Evolutionary conservation across 2,113 vertebrate genomes (phyloP).

Genomic region (Sclerurus mexicanus): DNA sequence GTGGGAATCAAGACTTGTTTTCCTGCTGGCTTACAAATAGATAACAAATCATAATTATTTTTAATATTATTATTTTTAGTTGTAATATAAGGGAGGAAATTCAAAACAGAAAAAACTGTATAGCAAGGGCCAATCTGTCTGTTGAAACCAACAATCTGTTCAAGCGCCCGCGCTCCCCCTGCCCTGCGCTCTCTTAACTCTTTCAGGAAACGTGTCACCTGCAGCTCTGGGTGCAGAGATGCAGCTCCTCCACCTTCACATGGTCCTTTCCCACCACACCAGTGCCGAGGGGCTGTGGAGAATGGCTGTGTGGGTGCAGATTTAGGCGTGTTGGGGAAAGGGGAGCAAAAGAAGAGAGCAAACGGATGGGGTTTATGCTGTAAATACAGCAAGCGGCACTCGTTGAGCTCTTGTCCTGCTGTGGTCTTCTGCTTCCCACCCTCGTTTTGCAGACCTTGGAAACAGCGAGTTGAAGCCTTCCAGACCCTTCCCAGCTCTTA

Average conservation of each 20-base stretch:
- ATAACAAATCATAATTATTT: background rate
- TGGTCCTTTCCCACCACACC: conserved; percentile 28
- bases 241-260: background rate
- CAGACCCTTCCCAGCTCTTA: background rate
- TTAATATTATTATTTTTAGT: conserved; percentile 1
- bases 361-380: rapidly evolving
- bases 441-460: background rate
- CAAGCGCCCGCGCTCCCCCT: background rate
- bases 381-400: background rate
- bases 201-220: background rate
- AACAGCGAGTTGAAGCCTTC: background rate
- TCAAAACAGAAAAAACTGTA: conserved; percentile 52
- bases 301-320: background rate
- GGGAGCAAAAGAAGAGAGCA: background rate
- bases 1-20: background rate
- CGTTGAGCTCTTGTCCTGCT: background rate
- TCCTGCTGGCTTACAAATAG: background rate
- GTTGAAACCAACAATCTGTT: conserved; percentile 64
- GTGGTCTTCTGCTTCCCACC: background rate
- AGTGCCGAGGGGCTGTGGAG: background rate
- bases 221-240: background rate
- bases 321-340: background rate
- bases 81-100: background rate
- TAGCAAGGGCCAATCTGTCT: conserved; percentile 57
- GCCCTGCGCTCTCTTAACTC: background rate